phyloP scores from a whole-genome alignment of 2,797 vertebrate genomes.

The Falco peregrinus region DNA sequence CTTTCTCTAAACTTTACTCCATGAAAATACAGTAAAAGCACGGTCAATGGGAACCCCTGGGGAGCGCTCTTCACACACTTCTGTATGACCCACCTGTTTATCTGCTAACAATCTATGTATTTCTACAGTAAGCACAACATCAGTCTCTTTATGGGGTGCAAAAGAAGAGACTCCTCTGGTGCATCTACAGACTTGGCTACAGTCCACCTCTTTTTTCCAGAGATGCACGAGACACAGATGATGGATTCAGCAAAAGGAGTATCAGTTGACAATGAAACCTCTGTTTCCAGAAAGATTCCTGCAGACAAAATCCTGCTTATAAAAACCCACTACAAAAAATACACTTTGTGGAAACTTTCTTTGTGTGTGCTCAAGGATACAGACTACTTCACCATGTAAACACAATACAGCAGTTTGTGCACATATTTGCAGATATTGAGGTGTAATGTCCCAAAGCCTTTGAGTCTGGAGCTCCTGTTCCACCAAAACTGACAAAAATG shows the following conservation, averaged over 20 bases:
- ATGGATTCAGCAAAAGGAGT: not conserved
- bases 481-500: not conserved
- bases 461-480: not conserved
- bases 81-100: not conserved
- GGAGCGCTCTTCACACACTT: rapidly evolving
- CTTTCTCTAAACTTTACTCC: not conserved
- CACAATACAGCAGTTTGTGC: not conserved
- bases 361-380: not conserved
- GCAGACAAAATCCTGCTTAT: not conserved
- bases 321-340: not conserved
- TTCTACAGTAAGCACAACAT: not conserved
- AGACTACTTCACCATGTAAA: not conserved
- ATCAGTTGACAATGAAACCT: not conserved
- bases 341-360: not conserved
- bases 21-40: not conserved
- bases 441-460: not conserved
- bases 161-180: not conserved
- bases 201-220: not conserved
- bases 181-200: not conserved
- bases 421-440: not conserved
- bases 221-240: not conserved
- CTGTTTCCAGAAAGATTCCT: not conserved
- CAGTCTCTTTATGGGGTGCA: not conserved
- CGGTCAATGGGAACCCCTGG: not conserved
- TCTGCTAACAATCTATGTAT: not conserved